Conservation (phyloP, 2,888 invertebrate species). For the Seira musarum region DNA sequence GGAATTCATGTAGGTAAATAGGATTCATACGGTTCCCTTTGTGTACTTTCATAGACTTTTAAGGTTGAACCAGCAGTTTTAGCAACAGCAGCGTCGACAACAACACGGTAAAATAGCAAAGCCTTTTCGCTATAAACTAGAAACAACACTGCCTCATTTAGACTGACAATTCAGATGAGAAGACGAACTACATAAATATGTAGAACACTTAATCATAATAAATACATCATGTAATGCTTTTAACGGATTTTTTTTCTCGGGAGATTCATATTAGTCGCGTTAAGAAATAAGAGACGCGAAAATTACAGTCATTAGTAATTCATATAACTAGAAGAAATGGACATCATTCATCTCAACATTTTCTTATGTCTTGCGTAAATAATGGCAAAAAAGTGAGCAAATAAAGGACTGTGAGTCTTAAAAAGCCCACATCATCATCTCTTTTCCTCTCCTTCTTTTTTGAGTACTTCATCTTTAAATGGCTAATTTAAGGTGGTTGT, state of each 20-base stretch:
- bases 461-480: not conserved
- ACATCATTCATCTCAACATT: constrained; percentile 18
- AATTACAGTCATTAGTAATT: constrained; percentile 10
- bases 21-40: constrained; percentile 1
- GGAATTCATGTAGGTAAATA: constrained; percentile 4
- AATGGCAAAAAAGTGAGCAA: constrained; percentile 54
- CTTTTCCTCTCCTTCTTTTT: not conserved
- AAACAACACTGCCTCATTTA: not conserved
- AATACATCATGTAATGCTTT: not conserved
- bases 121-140: not conserved
- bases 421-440: constrained; percentile 36
- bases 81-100: not conserved
- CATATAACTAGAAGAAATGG: constrained; percentile 15
- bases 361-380: constrained; percentile 45
- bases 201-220: not conserved
- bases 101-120: not conserved
- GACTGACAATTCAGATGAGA: not conserved
- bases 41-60: constrained; percentile 3
- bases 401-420: constrained; percentile 49
- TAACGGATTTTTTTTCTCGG: not conserved
- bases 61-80: not conserved
- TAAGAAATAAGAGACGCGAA: not conserved
- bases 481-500: not conserved
- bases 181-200: not conserved
- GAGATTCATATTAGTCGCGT: not conserved